These are phyloP conservation scores for Xylocopa sonorina DNA, from an alignment of 1,140 invertebrate genomes.

Conservation along the genomic window DNA sequence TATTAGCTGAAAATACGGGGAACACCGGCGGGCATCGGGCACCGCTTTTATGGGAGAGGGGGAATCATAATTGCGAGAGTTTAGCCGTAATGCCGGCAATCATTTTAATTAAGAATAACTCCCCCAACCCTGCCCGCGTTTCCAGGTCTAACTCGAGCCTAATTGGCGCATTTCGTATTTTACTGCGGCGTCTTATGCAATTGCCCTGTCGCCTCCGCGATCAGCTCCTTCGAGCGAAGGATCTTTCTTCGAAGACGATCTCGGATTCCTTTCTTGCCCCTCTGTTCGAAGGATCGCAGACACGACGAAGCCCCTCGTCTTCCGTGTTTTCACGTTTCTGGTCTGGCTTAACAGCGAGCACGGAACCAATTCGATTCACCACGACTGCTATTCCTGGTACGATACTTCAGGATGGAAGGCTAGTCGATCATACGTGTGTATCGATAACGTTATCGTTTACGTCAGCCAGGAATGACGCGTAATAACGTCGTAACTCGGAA, in stretches of 20 bases:
- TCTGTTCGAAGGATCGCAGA: no score
- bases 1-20: conserved; percentile 77
- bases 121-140: conserved; percentile 24
- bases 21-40: conserved; percentile 73
- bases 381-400: conserved; percentile 3
- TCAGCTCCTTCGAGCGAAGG: background rate
- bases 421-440: background rate
- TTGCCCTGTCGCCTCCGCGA: conserved; percentile 15
- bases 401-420: background rate
- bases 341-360: no score
- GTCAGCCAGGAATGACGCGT: conserved; percentile 27
- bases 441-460: conserved; percentile 31
- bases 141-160: conserved; percentile 31
- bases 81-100: conserved; percentile 78
- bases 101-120: conserved; percentile 79
- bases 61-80: conserved; percentile 78
- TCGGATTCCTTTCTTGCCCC: background rate
- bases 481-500: conserved; percentile 51
- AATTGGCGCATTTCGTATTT: conserved; percentile 63
- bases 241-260: background rate
- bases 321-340: no score
- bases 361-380: no score
- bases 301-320: no score
- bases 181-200: conserved; percentile 58
- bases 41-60: conserved; percentile 73